These are phyloP conservation scores for Mythimna loreyi DNA, from an alignment of 2,888 invertebrate species.

Conservation along the genomic window DNA sequence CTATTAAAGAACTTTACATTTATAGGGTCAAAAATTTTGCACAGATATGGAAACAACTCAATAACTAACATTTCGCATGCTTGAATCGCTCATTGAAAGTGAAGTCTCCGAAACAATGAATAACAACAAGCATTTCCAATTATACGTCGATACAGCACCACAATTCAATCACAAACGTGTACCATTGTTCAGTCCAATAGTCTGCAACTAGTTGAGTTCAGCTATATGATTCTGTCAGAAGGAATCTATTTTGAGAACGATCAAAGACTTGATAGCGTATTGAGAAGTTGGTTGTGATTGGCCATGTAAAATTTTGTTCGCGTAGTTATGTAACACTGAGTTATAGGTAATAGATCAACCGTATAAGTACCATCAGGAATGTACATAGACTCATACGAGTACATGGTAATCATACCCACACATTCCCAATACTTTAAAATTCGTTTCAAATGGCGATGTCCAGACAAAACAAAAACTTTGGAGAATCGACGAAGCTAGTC, in stretches of 20 bases:
- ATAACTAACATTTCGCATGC: background rate
- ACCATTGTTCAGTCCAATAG: constrained; percentile 52
- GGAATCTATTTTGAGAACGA: constrained; percentile 61
- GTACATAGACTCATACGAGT: no score
- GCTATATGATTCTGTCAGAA: constrained; percentile 27
- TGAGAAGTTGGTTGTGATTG: constrained; percentile 16
- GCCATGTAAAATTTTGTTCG: constrained; percentile 26
- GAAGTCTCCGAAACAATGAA: constrained; percentile 32
- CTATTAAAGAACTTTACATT: background rate
- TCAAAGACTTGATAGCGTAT: constrained; percentile 67
- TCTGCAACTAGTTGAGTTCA: constrained; percentile 36
- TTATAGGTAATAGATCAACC: no score
- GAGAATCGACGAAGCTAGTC: no score
- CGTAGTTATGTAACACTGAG: no score
- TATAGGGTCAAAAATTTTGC: background rate
- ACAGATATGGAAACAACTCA: background rate
- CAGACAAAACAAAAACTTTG: no score
- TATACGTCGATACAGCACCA: constrained; percentile 63
- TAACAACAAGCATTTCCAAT: constrained; percentile 64
- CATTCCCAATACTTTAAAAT: no score
- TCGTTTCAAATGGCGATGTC: no score
- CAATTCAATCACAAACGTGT: constrained; percentile 52
- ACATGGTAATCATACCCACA: no score
- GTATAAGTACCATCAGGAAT: no score
- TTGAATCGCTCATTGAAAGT: constrained; percentile 1